These are phyloP conservation scores for Achatina immaculata DNA, from an alignment of 1,140 invertebrate genomes.

Conservation along the genomic window DNA sequence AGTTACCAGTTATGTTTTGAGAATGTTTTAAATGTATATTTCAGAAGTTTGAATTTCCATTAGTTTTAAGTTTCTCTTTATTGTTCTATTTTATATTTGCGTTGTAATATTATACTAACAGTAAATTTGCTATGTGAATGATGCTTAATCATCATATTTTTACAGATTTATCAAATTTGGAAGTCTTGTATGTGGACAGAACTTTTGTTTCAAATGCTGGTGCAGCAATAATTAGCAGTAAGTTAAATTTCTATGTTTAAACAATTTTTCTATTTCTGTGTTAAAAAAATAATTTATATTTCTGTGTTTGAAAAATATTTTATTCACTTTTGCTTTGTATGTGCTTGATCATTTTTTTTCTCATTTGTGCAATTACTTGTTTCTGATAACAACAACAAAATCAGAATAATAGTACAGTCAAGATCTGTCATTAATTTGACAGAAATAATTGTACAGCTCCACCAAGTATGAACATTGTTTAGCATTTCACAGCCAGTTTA, in stretches of 20 bases:
- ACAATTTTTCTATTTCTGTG: background rate
- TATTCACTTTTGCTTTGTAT: background rate
- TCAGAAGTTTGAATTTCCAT: background rate
- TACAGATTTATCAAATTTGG: conserved; percentile 44
- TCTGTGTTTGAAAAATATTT: background rate
- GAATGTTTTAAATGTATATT: background rate
- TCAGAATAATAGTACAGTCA: background rate
- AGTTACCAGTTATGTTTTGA: background rate
- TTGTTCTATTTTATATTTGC: background rate
- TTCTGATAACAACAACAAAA: background rate
- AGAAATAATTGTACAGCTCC: too few species aligned
- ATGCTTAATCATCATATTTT: background rate
- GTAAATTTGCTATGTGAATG: background rate
- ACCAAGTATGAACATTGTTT: too few species aligned
- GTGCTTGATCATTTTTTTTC: background rate
- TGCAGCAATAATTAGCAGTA: conserved; percentile 45
- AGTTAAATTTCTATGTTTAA: conserved; percentile 36
- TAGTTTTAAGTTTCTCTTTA: background rate
- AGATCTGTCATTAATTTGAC: too few species aligned
- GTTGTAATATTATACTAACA: background rate
- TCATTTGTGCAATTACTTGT: background rate
- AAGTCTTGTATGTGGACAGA: conserved; percentile 53
- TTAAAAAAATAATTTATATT: background rate
- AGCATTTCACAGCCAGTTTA: too few species aligned
- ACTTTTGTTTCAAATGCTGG: conserved; percentile 49